These are phyloP conservation scores for Electrona antarctica DNA, from an alignment of 2,113 vertebrate species.

Conservation along the genomic window DNA sequence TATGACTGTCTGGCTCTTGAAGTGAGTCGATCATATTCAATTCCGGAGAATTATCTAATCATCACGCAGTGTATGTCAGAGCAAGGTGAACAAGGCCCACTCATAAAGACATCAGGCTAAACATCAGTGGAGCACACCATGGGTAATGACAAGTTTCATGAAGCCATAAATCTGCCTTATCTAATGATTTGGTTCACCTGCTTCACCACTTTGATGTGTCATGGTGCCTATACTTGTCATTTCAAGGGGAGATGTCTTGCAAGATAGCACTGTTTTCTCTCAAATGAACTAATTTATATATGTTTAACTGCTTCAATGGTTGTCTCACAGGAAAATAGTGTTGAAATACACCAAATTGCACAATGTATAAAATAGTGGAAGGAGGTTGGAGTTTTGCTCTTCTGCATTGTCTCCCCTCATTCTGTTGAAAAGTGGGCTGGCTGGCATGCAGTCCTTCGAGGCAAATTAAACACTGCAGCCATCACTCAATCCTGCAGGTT, in stretches of 20 bases:
- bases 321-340: constrained; percentile 30
- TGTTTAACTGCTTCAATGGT: constrained; percentile 33
- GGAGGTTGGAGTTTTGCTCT: too few species aligned
- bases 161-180: constrained; percentile 79
- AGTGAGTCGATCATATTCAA: constrained; percentile 42
- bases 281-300: constrained; percentile 65
- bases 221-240: constrained; percentile 71
- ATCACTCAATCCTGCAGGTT: too few species aligned
- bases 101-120: constrained; percentile 79
- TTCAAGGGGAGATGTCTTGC: constrained; percentile 72
- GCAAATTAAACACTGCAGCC: too few species aligned
- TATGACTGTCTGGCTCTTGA: constrained; percentile 41
- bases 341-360: constrained; percentile 3
- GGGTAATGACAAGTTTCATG: constrained; percentile 79
- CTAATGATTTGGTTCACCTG: constrained; percentile 80
- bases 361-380: background rate
- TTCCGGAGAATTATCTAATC: constrained; percentile 55
- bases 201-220: constrained; percentile 69
- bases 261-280: constrained; percentile 52
- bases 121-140: constrained; percentile 67
- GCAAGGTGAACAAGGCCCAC: constrained; percentile 71
- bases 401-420: too few species aligned
- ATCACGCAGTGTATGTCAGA: constrained; percentile 56
- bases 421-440: too few species aligned
- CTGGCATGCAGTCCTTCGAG: background rate